Conservation (phyloP, 1,140 invertebrate species). For the Lordiphosa stackelbergi region DNA sequence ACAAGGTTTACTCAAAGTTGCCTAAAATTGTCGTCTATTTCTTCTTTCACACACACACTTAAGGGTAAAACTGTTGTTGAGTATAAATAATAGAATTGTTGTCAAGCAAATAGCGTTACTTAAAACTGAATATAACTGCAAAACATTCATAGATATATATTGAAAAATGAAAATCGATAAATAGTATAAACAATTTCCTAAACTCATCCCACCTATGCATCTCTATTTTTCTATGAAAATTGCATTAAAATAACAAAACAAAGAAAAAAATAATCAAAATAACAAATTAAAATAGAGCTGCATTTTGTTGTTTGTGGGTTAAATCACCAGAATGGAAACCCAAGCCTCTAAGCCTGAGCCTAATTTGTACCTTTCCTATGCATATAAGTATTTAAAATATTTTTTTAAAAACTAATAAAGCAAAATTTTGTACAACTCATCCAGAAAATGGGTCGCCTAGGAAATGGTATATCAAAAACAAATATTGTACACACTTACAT, state of each 20-base stretch:
- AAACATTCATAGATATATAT: slow-evolving; percentile 7
- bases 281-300: slow-evolving; percentile 45
- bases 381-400: slow-evolving; percentile 54
- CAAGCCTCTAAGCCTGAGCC: slow-evolving; percentile 61
- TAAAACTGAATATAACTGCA: slow-evolving; percentile 18
- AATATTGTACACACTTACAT: slow-evolving; percentile 14
- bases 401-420: slow-evolving; percentile 62
- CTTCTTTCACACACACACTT: slow-evolving; percentile 6
- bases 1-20: slow-evolving; percentile 29
- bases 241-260: slow-evolving; percentile 42
- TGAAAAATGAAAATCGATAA: slow-evolving; percentile 9
- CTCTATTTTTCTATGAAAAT: slow-evolving; percentile 73
- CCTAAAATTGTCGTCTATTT: slow-evolving; percentile 19
- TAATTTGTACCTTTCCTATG: slow-evolving; percentile 73
- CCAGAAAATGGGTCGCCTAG: slow-evolving; percentile 50
- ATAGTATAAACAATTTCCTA: slow-evolving; percentile 69
- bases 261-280: slow-evolving; percentile 30
- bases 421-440: slow-evolving; percentile 59
- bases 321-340: slow-evolving; percentile 10
- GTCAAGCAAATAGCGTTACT: slow-evolving; percentile 47
- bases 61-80: slow-evolving; percentile 37
- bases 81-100: slow-evolving; percentile 30
- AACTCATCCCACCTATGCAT: slow-evolving; percentile 75
- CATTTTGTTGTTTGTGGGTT: slow-evolving; percentile 45
- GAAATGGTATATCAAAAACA: slow-evolving; percentile 55